phyloP scores from a whole-genome alignment of 2,113 vertebrate species.

The Tichodroma muraria region DNA sequence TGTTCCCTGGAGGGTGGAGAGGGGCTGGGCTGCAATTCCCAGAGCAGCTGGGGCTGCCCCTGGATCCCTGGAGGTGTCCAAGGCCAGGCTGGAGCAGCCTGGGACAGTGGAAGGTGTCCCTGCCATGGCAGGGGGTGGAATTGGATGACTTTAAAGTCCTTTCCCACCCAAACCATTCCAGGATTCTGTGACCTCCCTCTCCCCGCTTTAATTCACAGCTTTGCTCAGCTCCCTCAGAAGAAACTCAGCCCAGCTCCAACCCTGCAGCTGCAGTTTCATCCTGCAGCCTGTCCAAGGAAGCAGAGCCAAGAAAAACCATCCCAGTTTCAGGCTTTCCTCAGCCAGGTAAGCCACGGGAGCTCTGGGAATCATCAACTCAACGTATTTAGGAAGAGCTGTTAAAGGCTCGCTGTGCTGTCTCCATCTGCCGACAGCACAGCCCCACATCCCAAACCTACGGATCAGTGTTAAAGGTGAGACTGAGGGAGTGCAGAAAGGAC shows the following conservation, averaged over 20 bases:
- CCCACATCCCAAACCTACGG: neutral
- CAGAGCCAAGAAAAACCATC: neutral
- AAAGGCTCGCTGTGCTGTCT: neutral
- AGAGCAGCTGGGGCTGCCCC: neutral
- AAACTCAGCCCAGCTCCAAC: neutral
- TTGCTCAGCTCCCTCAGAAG: neutral
- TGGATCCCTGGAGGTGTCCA: neutral
- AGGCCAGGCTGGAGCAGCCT: neutral
- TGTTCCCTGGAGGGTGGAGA: neutral
- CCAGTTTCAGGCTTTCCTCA: neutral
- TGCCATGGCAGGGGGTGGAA: neutral
- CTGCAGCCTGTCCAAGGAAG: neutral
- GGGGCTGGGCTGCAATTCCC: neutral
- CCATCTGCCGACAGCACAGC: neutral
- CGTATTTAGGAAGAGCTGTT: neutral
- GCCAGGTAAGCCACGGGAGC: neutral
- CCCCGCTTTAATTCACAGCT: neutral
- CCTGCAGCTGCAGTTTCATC: neutral
- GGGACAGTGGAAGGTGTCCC: neutral
- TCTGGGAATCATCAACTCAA: neutral
- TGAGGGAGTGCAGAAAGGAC: neutral
- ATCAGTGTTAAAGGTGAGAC: accelerated
- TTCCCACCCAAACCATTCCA: neutral
- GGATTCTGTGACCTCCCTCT: neutral
- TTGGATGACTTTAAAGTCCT: neutral